A percentile compares a stretch with the other conserved stretches of the same genome.
These are phyloP conservation scores for Celastrina argiolus DNA, from an alignment of 2,888 invertebrate genomes.

Conservation along the genomic window DNA sequence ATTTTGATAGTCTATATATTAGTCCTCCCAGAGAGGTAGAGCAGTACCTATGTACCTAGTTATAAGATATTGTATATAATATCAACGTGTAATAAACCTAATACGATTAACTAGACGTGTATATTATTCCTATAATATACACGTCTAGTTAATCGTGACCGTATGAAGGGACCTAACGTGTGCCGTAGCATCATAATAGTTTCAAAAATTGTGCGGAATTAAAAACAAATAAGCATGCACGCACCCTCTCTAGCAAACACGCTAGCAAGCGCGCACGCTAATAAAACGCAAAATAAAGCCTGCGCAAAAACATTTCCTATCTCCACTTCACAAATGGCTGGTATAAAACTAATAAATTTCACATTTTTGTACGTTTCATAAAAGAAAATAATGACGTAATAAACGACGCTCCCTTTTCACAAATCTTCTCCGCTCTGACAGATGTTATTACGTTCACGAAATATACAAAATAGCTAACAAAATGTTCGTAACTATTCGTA, in stretches of 20 bases:
- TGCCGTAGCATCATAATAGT: too few species aligned
- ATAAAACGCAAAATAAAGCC: too few species aligned
- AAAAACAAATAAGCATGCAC: background rate
- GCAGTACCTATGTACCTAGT: too few species aligned
- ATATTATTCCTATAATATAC: too few species aligned
- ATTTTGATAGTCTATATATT: too few species aligned
- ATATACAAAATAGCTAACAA: background rate
- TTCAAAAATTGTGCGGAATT: too few species aligned
- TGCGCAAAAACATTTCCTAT: background rate
- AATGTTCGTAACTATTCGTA: background rate
- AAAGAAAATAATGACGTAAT: slow-evolving; percentile 9
- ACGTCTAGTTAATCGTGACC: too few species aligned
- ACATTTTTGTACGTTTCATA: slow-evolving; percentile 4
- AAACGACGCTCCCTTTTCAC: slow-evolving; percentile 7
- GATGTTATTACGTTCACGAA: background rate
- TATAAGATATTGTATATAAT: too few species aligned
- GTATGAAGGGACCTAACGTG: too few species aligned
- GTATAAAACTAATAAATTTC: slow-evolving; percentile 2
- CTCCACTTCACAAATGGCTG: background rate
- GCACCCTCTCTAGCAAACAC: background rate
- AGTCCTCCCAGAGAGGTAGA: too few species aligned
- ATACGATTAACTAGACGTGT: too few species aligned
- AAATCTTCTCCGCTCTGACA: slow-evolving; percentile 2
- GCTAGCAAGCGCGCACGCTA: background rate
- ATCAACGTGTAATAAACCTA: too few species aligned